Evolutionary conservation across 2,113 vertebrate genomes (phyloP).

Genomic region (Phycodurus eques): DNA sequence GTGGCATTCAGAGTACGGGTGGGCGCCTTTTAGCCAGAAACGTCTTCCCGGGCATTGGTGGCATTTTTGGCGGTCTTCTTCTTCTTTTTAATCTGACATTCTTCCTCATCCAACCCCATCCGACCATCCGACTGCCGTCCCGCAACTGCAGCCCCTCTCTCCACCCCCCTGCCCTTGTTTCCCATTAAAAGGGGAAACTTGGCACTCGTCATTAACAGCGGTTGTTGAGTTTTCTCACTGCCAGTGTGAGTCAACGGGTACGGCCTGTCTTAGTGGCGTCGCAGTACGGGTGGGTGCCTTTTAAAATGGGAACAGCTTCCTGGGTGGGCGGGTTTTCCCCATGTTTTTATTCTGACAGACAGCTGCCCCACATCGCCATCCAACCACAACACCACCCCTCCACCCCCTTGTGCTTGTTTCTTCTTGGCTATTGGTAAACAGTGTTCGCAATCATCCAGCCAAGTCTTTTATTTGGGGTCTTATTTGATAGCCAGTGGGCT

Average conservation of each 20-base stretch:
- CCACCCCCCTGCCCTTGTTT: neutral
- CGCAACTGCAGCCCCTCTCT: no score
- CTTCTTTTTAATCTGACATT: no score
- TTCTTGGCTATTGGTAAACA: conserved; percentile 56
- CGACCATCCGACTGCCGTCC: no score
- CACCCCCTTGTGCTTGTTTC: neutral
- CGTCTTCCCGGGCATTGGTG: no score
- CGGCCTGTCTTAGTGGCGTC: no score
- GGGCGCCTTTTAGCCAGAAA: no score
- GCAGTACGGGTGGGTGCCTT: neutral
- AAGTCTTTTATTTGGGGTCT: conserved; percentile 44
- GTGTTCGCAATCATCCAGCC: conserved; percentile 53
- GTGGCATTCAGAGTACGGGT: no score
- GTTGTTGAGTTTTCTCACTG: neutral
- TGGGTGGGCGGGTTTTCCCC: neutral
- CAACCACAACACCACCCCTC: neutral
- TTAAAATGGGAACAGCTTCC: neutral
- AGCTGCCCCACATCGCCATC: neutral
- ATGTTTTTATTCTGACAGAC: neutral
- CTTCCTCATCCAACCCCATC: no score
- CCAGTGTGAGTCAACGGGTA: no score
- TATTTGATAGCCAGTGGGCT: conserved; percentile 26
- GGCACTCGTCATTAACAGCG: no score
- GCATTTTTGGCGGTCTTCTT: no score
- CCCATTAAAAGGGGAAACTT: neutral